Evolutionary conservation across 2,797 vertebrate genomes (phyloP), one percentile per base, ranked within the genome.

Genomic region (Pipistrellus pygmaeus): DNA sequence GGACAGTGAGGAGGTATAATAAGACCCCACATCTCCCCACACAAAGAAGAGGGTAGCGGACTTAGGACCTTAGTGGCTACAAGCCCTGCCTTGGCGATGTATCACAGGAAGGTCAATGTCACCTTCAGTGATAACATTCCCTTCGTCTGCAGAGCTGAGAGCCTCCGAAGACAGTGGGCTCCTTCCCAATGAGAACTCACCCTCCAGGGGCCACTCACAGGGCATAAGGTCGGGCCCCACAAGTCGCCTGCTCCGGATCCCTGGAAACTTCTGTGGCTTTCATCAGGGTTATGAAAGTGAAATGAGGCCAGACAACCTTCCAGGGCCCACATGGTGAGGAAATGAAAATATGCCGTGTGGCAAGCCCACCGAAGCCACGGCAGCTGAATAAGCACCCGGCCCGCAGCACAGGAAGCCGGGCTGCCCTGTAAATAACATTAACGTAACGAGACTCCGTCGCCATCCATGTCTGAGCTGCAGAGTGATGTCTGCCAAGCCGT

Each of bases 361-460:
- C 0, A 20, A 95, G 97, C 96, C 94, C 97, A 96, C 96, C 95
- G 90, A 95, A 97, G 96, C 44, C 7, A 94, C 96, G 96, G 96
- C 97, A 98, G 97, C 98, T 98, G 98, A 98, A 97, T 97, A 98
- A 98, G 98, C 98, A 98, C 95, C 91, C 90, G 93, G 94, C 95
- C 96, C 96, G 84, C 83, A 92, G 96, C 97, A 97, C 95, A 98
- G 98, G 97, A 98, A 98, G 94, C 87, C 85, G 27, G 93, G 81
- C 97, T 90, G 96, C 93, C 95, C 97, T 97, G 96, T 97, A 98
- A 98, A 98, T 95, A 97, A 97, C 97, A 98, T 98, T 97, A 98
- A 77, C 66, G 83, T 95, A 97, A 97, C 87, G 90, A 96, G 97
- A 94, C 97, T 97, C 95, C 96, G 94, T 96, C 97, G 95, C 96